phyloP scores from a whole-genome alignment of 2,797 vertebrate species.

The Sebastes nivosus region DNA sequence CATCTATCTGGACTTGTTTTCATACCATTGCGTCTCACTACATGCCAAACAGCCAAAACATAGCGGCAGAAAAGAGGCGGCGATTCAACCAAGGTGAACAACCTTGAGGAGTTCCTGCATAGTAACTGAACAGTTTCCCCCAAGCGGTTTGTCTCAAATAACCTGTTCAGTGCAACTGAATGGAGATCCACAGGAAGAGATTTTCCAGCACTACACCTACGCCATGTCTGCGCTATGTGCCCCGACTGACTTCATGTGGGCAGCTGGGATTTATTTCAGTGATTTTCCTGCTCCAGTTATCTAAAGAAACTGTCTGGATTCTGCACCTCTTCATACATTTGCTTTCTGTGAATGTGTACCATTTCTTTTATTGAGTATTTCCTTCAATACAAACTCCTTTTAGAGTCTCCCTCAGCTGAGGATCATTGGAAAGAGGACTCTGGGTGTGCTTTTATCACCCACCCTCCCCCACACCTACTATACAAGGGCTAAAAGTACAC shows the following conservation, averaged over 20 bases:
- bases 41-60: conserved; percentile 52
- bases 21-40: conserved; percentile 42
- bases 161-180: conserved; percentile 14
- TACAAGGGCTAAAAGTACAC: conserved; percentile 53
- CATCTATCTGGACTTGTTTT: conserved; percentile 54
- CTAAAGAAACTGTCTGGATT: background rate
- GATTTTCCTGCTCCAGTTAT: conserved; percentile 22
- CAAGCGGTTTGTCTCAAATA: conserved; percentile 3
- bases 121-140: background rate
- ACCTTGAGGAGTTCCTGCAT: conserved; percentile 12
- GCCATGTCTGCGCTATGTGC: conserved; percentile 38
- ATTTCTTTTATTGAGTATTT: background rate
- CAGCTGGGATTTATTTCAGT: conserved; percentile 36
- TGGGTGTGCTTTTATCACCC: conserved; percentile 23
- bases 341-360: background rate
- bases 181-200: conserved; percentile 16
- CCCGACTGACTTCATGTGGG: conserved; percentile 45
- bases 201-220: conserved; percentile 43
- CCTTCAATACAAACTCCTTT: background rate
- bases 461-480: conserved; percentile 53
- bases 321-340: background rate
- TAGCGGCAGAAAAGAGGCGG: background rate
- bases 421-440: conserved; percentile 4
- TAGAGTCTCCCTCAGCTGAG: background rate
- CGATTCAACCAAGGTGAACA: background rate